Percentiles rank a stretch among this genome's conserved stretches.
Evolutionary conservation across 1,140 invertebrate genomes (phyloP).

Genomic region (Pseudomyrmex gracilis): DNA sequence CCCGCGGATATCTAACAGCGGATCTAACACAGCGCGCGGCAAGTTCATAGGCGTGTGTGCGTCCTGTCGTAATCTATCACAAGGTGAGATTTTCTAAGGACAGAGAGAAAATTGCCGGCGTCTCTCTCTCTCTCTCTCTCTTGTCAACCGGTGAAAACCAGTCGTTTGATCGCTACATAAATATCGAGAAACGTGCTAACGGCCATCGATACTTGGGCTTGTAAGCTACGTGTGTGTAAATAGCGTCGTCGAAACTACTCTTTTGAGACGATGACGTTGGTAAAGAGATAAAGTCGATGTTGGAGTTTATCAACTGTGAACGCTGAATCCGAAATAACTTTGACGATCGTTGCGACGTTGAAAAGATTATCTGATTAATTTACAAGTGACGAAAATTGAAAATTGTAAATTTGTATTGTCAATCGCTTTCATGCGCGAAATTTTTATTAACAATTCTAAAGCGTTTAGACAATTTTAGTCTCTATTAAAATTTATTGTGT

Average conservation of each 20-base stretch:
- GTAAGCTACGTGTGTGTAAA: not conserved
- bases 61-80: conserved; percentile 26
- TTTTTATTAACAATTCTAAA: too few species aligned
- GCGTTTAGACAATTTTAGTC: too few species aligned
- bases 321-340: conserved; percentile 29
- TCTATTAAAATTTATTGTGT: too few species aligned
- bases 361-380: conserved; percentile 30
- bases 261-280: not conserved
- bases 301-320: conserved; percentile 32
- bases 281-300: conserved; percentile 13
- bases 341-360: conserved; percentile 12
- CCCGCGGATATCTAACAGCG: not conserved
- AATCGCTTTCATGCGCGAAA: too few species aligned
- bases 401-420: not conserved
- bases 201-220: not conserved
- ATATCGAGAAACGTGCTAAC: conserved; percentile 15
- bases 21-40: not conserved
- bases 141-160: conserved; percentile 11
- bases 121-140: not conserved
- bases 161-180: not conserved
- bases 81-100: conserved; percentile 5
- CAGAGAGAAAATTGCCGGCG: not conserved
- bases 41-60: conserved; percentile 29
- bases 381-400: not conserved
- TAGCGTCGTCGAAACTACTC: not conserved